Base-by-base conservation (phyloP, 2,888 invertebrate species). In the Oscheius sp. region DNA sequence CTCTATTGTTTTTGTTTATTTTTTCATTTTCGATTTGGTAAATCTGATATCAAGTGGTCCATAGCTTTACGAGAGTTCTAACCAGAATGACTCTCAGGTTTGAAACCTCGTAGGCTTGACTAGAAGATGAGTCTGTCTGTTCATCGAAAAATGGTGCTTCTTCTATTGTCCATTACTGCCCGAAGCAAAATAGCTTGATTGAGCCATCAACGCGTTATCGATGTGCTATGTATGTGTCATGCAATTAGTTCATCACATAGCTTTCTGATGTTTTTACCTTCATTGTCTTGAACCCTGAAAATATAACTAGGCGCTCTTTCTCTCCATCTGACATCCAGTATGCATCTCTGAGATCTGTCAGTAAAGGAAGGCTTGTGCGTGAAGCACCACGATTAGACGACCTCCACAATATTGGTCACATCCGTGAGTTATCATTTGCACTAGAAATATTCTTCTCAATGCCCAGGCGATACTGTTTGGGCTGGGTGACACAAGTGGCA, bases 401-500 rank as follows among this genome's bases (percentile, higher is more conserved):
- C 29, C 85, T 86, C 53, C 89, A 89, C 74, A 82, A 88, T 27
- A 77, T 89, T 43, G 76, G 89, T 25, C 89, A 89, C 75, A 85
- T 88, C 16, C 88, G 87, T 77, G 53, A 73, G 74, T 68, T 18
- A 49, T 12, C 1, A 49, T 23, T 59, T 23, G 21, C 18, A 18
- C n/a, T 1, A 25, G n/a, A 2, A 1, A 7, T 16, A 49, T 46
- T 46, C 29, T 21, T 46, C 72, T 9, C 35, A n/a, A 35, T 9
- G 35, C 9, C 5, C 56, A 88, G 95, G 96, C 0, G 96, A 96
- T 91, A 95, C 96, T 90, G 96, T 95, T 96, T 89, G 94, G 96
- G 89, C 93, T 96, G 93, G 91, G 94, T 46, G 85, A 86, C 25
- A 91, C 94, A 81, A 91, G 95, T 88, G 95, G 93, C 0, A 89